These are phyloP conservation scores for Eupithecia tripunctaria DNA, from an alignment of 2,888 invertebrate species.

Conservation along the genomic window DNA sequence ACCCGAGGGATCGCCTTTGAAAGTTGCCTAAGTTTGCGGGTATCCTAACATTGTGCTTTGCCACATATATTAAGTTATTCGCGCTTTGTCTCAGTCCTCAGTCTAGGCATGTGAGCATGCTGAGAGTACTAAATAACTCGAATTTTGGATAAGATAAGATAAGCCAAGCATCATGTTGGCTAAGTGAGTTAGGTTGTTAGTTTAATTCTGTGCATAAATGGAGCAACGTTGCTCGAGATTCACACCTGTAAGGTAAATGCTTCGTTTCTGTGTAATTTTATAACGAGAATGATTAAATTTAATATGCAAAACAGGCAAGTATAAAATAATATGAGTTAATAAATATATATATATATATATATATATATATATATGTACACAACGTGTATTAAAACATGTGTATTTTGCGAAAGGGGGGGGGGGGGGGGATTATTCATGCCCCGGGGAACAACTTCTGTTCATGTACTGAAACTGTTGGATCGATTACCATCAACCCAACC, in stretches of 20 bases:
- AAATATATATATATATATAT: no score
- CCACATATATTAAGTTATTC: slow-evolving; percentile 69
- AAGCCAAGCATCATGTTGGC: slow-evolving; percentile 39
- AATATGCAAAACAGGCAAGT: not conserved
- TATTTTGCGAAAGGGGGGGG: no score
- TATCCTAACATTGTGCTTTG: slow-evolving; percentile 62
- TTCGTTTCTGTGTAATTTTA: not conserved
- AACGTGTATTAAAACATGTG: no score
- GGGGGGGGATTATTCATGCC: no score
- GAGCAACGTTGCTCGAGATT: slow-evolving; percentile 17
- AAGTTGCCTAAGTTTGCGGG: slow-evolving; percentile 75
- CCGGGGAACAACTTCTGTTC: no score
- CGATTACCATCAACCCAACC: no score
- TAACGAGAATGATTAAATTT: not conserved
- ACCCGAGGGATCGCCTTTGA: slow-evolving; percentile 76
- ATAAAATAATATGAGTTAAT: no score
- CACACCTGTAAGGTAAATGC: slow-evolving; percentile 15
- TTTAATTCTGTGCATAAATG: slow-evolving; percentile 37
- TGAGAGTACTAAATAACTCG: slow-evolving; percentile 58
- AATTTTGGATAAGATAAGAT: slow-evolving; percentile 56
- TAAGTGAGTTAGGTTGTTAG: slow-evolving; percentile 43
- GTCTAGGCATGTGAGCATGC: slow-evolving; percentile 46
- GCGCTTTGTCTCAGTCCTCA: slow-evolving; percentile 62
- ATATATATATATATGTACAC: no score
- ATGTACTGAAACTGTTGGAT: no score